phyloP scores from a whole-genome alignment of 2,888 invertebrate species.

The Lepidochrysops patricia region DNA sequence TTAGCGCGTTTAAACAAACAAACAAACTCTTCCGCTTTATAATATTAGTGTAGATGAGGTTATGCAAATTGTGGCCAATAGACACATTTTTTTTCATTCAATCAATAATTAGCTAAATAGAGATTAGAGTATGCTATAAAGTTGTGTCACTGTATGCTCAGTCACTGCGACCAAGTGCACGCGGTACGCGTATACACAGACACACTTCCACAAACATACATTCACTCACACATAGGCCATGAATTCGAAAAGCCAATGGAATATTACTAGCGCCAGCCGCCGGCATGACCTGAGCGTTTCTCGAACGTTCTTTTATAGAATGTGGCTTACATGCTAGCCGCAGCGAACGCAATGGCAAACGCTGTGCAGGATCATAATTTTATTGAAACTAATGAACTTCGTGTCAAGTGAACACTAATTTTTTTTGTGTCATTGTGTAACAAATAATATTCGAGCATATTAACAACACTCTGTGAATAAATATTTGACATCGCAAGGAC shows the following conservation, averaged over 20 bases:
- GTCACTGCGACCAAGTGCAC: background rate
- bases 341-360: conserved; percentile 12
- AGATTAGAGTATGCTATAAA: background rate
- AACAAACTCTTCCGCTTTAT: no score
- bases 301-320: conserved; percentile 42
- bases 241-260: conserved; percentile 52
- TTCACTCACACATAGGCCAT: conserved; percentile 31
- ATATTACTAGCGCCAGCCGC: conserved; percentile 44
- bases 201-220: conserved; percentile 29
- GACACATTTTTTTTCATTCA: background rate
- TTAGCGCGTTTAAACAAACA: no score
- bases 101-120: background rate
- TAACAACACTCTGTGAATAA: conserved; percentile 6
- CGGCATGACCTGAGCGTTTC: conserved; percentile 33
- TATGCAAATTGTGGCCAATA: background rate
- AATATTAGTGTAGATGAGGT: no score
- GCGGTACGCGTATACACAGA: conserved; percentile 23
- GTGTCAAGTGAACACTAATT: background rate
- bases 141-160: background rate
- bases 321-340: conserved; percentile 20
- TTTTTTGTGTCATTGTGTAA: background rate
- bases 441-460: background rate
- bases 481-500: background rate
- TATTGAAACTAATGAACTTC: background rate
- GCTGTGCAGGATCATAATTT: background rate